Evolutionary conservation across 2,888 invertebrate species (phyloP).

Genomic region (Anagyrus pseudococci): DNA sequence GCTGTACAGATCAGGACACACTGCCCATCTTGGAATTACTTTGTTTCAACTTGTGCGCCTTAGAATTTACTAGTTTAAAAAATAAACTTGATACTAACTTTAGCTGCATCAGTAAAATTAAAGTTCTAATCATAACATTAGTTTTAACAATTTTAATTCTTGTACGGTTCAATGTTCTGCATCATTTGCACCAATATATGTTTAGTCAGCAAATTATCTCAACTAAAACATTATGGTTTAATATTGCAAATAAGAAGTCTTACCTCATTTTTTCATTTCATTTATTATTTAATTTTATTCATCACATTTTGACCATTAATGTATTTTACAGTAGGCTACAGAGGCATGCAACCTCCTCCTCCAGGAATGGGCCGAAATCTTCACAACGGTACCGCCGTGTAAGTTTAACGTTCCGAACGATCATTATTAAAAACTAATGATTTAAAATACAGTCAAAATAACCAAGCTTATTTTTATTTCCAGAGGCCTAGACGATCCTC

Average conservation of each 20-base stretch:
- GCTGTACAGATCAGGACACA: constrained; percentile 26
- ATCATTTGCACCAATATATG: too few relatives aligned
- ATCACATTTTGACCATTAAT: background rate
- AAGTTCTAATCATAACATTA: background rate
- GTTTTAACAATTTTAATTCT: too few relatives aligned
- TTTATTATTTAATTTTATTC: too few relatives aligned
- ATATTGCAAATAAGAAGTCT: constrained; percentile 28
- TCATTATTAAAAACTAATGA: constrained; percentile 1
- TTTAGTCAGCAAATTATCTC: background rate
- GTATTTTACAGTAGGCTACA: constrained; percentile 46
- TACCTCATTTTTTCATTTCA: background rate
- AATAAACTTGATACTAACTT: constrained; percentile 16
- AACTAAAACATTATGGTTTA: background rate
- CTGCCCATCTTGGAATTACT: background rate
- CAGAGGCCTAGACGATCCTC: constrained; percentile 82
- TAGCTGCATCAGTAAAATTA: background rate
- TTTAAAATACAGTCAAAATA: background rate
- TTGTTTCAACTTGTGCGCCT: constrained; percentile 13
- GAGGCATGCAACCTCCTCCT: constrained; percentile 66
- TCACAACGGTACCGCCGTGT: constrained; percentile 66
- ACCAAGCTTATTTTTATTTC: constrained; percentile 45
- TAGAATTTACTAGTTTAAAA: background rate
- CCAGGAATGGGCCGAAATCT: constrained; percentile 65
- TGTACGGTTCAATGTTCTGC: too few relatives aligned
- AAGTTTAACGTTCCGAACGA: constrained; percentile 35